Evolutionary conservation across 2,797 vertebrate species (phyloP), one percentile per base, ranked within the genome.

Genomic region (Anomalospiza imberbis): DNA sequence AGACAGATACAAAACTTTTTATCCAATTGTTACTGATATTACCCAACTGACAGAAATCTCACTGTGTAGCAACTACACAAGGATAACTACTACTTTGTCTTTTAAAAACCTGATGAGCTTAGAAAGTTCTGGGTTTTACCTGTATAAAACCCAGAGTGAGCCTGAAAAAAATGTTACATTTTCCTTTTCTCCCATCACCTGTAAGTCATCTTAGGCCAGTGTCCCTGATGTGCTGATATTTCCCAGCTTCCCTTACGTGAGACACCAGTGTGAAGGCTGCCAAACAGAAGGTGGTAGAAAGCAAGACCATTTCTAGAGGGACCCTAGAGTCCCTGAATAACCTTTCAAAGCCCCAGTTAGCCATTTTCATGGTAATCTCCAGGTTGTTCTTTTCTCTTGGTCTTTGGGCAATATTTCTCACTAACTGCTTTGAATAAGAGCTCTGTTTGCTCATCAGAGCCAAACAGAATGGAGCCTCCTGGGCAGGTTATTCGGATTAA

Each of bases 91-190:
- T 66, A 38, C 6, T 63, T 47, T 22, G 5, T 29, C 55, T 80
- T 66, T n/a, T 55, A 36, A 47, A 62, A 86, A 51, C 4, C 4
- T 53, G 7, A 32, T 51, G 3, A 65, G 1, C 14, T 86, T 84
- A 28, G 53, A 66, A 80, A 17, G 3, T 48, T 83, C 11, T 74
- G 26, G 2, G 0, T 81, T 91, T 81, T 19, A 19, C 12, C 44
- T 57, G 7, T 34, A 6, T 12, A 58, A 53, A 51, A 17, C 50
- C 16, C 50, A 29, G 24, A 40, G 25, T 12, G 7, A 62, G 1
- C 19, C 31, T 80, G 19, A 1, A 25, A 58, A 66, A 44, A 62
- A 8, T 1, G 0, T 19, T 42, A 2, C 2, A 3, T 50, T n/a
- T 76, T 68, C 34, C 11, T 40, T 48, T 47, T 26, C 36, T 79